A percentile compares a stretch with the other conserved stretches of the same genome.
phyloP scores from a whole-genome alignment of 2,888 invertebrate species.

The Nomada fabriciana region DNA sequence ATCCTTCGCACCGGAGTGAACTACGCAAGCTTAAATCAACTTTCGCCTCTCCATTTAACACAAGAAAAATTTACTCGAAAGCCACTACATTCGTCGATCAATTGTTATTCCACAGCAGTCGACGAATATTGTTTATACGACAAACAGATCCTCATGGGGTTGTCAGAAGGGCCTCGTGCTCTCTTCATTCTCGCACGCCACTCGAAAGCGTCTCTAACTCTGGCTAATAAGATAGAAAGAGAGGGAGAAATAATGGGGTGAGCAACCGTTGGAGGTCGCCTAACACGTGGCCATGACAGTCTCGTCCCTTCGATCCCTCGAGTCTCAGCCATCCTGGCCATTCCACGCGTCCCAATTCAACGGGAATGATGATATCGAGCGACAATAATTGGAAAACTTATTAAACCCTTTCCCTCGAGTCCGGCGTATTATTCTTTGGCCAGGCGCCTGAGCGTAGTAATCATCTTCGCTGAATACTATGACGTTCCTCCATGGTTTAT shows the following conservation, averaged over 20 bases:
- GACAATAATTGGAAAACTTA: constrained; percentile 65
- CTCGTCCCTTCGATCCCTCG: constrained; percentile 64
- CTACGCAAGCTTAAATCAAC: constrained; percentile 25
- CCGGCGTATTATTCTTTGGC: constrained; percentile 50
- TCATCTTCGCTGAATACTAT: constrained; percentile 44
- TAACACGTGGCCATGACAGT: constrained; percentile 80
- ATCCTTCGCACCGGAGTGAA: not conserved
- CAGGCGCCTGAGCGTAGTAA: constrained; percentile 24
- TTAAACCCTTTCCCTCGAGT: constrained; percentile 62
- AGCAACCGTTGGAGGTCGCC: constrained; percentile 59
- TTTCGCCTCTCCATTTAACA: not conserved
- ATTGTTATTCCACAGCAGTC: constrained; percentile 60
- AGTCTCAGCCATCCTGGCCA: constrained; percentile 49
- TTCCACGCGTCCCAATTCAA: constrained; percentile 69
- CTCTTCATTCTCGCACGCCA: constrained; percentile 42
- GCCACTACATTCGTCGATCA: not conserved
- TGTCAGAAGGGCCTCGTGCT: constrained; percentile 55
- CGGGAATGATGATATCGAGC: constrained; percentile 71
- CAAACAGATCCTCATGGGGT: constrained; percentile 60
- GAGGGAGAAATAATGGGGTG: constrained; percentile 39
- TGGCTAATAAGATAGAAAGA: constrained; percentile 5
- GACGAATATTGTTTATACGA: constrained; percentile 70
- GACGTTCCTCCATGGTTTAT: constrained; percentile 39
- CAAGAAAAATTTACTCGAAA: constrained; percentile 15
- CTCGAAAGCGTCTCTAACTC: constrained; percentile 33